Evolutionary conservation across 2,888 invertebrate genomes (phyloP).

Genomic region (Argynnis bischoffii): DNA sequence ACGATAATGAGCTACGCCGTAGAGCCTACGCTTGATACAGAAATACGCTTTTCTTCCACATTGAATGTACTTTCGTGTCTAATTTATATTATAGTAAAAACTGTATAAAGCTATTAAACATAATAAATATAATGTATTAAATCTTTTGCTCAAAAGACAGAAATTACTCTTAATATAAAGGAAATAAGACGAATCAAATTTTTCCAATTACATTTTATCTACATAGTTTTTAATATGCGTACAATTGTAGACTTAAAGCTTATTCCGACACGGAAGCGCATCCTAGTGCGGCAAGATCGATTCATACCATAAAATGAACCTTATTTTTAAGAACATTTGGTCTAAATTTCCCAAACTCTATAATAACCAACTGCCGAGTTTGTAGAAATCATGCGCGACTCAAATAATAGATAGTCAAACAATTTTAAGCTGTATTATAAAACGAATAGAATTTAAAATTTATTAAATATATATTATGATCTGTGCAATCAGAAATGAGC

Average conservation of each 20-base stretch:
- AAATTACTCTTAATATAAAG: too few relatives aligned
- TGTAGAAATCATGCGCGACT: conserved; percentile 21
- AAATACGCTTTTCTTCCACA: too few relatives aligned
- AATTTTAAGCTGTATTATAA: neutral
- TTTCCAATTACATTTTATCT: neutral
- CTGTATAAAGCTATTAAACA: too few relatives aligned
- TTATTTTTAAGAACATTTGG: neutral
- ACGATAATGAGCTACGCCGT: conserved; percentile 19
- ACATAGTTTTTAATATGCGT: conserved; percentile 4
- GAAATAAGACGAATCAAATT: too few relatives aligned
- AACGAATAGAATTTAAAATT: conserved; percentile 2
- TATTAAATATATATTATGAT: neutral
- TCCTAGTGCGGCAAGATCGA: conserved; percentile 23
- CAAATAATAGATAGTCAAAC: neutral
- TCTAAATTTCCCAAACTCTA: neutral
- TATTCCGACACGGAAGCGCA: conserved; percentile 27
- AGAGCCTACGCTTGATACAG: conserved; percentile 16
- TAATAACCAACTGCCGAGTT: conserved; percentile 18
- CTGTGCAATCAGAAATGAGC: conserved; percentile 15
- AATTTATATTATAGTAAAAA: too few relatives aligned
- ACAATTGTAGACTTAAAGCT: conserved; percentile 8
- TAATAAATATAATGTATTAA: too few relatives aligned
- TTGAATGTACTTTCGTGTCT: too few relatives aligned
- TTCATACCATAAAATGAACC: neutral
- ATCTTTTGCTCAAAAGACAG: too few relatives aligned